Base-by-base conservation (phyloP, 2,113 vertebrate species). In the Dromas ardeola region DNA sequence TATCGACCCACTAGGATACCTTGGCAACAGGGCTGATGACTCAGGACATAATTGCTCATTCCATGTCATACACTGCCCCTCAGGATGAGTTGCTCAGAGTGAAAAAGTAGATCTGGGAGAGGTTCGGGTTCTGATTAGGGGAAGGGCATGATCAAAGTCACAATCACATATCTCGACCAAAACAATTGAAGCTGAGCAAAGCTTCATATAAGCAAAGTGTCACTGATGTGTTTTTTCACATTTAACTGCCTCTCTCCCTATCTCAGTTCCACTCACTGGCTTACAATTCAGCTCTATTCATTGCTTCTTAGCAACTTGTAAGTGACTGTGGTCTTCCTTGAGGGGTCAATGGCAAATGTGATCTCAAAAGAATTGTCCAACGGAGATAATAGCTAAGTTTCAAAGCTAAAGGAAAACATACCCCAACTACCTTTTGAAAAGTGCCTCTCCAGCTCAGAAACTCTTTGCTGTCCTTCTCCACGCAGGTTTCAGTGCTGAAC, bases 91-190 rank as follows among this genome's bases (percentile, higher is more conserved):
- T 69, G 9, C 10, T 20, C 23, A 22, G 32, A 63, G 14, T 56
- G 5, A 50, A 81, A n/a, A 45, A 58, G 55, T 12, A 45, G 21
- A 15, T 77, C 15, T 42, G 10, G 19, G 50, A 71, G 11, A 36
- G 14, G 25, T 40, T 71, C 19, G 52, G 36, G 9, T 65, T 61
- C 62, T 74, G 26, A 34, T 25, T 40, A 13, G 3, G 12, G 50
- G 13, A 71, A 76, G 21, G 9, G 38, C 23, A 19, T 38, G n/a
- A 15, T 61, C 40, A 43, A 9, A 26, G 10, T 16, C 42, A 52
- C 2, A 0, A 42, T 58, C 38, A 70, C 20, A 40, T 32, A 36
- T 45, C 5, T 10, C 1, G 2, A n/a, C 6, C 3, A 53, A 74
- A 90, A 19, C 10, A 71, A 36, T 29, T 0, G 2, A 86, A 90